Evolutionary conservation across 2,113 vertebrate species (phyloP).

Genomic region (Deroptyus accipitrinus): DNA sequence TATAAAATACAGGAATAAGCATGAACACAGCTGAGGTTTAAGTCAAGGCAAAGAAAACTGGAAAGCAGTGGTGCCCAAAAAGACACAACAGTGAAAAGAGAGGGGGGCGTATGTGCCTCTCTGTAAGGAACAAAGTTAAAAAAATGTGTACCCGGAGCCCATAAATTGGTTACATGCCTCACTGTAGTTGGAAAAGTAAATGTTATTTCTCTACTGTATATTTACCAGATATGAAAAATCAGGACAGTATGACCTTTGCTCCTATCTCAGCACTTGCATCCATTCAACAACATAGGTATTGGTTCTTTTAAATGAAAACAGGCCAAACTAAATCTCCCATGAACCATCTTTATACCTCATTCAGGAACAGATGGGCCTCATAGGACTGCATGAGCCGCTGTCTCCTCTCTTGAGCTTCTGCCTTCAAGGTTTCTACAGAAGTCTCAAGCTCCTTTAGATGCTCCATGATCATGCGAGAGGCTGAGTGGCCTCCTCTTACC

Average conservation of each 20-base stretch:
- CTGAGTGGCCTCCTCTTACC: slow-evolving; percentile 78
- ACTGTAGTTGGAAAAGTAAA: not conserved
- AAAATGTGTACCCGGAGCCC: not conserved
- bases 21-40: not conserved
- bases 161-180: not conserved
- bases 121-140: not conserved
- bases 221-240: not conserved
- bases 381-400: slow-evolving; percentile 77
- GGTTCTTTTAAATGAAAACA: not conserved
- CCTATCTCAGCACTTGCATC: not conserved
- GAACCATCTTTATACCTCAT: slow-evolving; percentile 78
- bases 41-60: not conserved
- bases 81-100: not conserved
- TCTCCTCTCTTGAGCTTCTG: slow-evolving; percentile 69
- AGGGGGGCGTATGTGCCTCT: not conserved
- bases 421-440: slow-evolving; percentile 72
- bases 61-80: not conserved
- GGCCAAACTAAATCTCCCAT: not conserved
- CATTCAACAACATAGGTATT: not conserved
- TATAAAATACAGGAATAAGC: not conserved
- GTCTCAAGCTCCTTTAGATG: slow-evolving; percentile 78
- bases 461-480: slow-evolving; percentile 74
- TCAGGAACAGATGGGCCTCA: slow-evolving; percentile 80
- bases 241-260: not conserved
- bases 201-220: not conserved